Conservation (phyloP, 2,113 vertebrate species). For the Gymnarchus niloticus region DNA sequence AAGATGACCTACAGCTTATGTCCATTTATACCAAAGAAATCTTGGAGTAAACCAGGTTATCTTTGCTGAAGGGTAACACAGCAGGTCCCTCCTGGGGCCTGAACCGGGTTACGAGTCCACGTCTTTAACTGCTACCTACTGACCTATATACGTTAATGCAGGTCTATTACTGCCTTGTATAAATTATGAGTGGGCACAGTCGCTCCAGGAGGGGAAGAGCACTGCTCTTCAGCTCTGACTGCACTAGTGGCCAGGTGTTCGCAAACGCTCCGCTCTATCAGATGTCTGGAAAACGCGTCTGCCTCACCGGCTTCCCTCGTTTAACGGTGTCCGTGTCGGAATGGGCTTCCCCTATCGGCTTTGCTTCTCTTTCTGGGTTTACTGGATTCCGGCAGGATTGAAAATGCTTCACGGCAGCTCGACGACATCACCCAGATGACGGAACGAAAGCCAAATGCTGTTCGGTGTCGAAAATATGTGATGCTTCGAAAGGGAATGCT, state of each 20-base stretch:
- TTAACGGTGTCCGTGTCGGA: background rate
- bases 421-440: background rate
- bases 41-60: background rate
- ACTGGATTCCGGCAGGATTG: background rate
- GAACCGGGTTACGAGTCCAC: background rate
- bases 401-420: too few species aligned
- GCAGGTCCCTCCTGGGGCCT: background rate
- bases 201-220: background rate
- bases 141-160: background rate
- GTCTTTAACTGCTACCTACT: background rate
- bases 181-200: background rate
- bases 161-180: background rate
- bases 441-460: too few species aligned
- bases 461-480: background rate
- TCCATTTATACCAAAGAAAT: background rate
- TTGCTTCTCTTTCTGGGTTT: background rate
- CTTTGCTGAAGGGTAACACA: background rate
- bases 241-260: background rate
- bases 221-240: too few species aligned
- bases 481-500: background rate
- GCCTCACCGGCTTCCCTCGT: background rate
- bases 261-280: background rate
- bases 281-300: background rate
- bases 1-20: background rate
- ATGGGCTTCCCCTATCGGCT: background rate